Evolutionary conservation across 2,113 vertebrate genomes (phyloP).

Genomic region (Lagenorhynchus albirostris): DNA sequence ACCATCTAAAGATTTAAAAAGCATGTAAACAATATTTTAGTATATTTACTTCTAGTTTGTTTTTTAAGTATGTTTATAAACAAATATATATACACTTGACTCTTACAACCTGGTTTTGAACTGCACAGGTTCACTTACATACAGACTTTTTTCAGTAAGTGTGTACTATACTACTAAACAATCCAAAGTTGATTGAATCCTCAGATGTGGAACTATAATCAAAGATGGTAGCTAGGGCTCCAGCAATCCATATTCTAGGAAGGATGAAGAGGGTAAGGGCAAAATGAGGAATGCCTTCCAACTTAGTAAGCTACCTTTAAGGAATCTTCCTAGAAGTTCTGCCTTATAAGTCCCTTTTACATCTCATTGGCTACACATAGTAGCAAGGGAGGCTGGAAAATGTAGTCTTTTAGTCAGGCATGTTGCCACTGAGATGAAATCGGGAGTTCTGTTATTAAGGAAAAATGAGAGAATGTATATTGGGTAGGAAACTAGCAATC

Average conservation of each 20-base stretch:
- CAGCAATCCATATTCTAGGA: conserved; percentile 18
- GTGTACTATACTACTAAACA: not conserved
- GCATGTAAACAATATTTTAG: conserved; percentile 11
- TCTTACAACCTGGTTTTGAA: not conserved
- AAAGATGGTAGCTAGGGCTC: not conserved
- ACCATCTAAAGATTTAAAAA: conserved; percentile 21
- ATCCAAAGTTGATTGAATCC: not conserved
- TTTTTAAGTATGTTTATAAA: conserved; percentile 38
- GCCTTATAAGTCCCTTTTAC: not conserved
- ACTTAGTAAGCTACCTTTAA: conserved; percentile 16
- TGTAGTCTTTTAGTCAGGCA: conserved; percentile 33
- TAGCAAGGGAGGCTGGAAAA: conserved; percentile 15
- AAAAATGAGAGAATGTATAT: conserved; percentile 33
- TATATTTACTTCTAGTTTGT: conserved; percentile 1
- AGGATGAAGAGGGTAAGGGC: not conserved
- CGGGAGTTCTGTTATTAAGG: not conserved
- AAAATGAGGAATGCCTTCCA: not conserved
- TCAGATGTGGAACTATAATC: not conserved
- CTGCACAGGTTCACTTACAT: not conserved
- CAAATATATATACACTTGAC: not conserved
- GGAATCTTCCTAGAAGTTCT: not conserved
- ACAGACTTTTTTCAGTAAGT: not conserved
- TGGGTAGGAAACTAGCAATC: conserved; percentile 30
- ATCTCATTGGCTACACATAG: not conserved
- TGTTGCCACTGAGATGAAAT: conserved; percentile 40